Conservation (phyloP, 2,797 vertebrate species). For the Chloroceryle amazona region DNA sequence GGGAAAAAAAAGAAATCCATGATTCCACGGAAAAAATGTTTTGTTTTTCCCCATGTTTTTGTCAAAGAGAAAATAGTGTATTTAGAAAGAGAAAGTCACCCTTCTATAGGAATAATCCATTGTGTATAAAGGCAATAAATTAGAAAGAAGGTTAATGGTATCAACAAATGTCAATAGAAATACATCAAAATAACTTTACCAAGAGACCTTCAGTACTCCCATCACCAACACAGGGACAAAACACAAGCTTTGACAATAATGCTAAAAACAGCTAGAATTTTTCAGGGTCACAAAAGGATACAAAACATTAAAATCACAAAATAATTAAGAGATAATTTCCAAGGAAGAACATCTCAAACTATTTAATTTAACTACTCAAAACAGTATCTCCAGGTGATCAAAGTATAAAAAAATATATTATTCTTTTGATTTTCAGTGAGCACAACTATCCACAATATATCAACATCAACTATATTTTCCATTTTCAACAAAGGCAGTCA, state of each 20-base stretch:
- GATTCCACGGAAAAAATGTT: not conserved
- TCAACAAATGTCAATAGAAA: not conserved
- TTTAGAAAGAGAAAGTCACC: not conserved
- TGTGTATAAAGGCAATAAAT: not conserved
- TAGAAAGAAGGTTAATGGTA: not conserved
- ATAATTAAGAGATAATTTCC: not conserved
- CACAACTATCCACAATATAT: not conserved
- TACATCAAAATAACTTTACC: not conserved
- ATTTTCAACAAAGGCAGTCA: not conserved
- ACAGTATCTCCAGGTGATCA: not conserved
- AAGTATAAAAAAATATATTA: not conserved
- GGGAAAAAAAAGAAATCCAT: not conserved
- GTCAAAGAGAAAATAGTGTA: not conserved
- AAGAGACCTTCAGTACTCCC: not conserved
- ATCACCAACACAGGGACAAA: not conserved
- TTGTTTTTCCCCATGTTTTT: not conserved
- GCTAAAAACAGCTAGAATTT: not conserved
- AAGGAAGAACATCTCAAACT: not conserved
- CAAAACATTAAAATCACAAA: not conserved
- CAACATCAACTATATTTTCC: not conserved
- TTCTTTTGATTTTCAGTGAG: not conserved
- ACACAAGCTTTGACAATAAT: not conserved
- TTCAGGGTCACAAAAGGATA: not conserved
- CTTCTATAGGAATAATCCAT: not conserved
- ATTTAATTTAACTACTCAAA: not conserved